phyloP scores from a whole-genome alignment of 1,140 invertebrate species.

The Hesperophylax magnus region DNA sequence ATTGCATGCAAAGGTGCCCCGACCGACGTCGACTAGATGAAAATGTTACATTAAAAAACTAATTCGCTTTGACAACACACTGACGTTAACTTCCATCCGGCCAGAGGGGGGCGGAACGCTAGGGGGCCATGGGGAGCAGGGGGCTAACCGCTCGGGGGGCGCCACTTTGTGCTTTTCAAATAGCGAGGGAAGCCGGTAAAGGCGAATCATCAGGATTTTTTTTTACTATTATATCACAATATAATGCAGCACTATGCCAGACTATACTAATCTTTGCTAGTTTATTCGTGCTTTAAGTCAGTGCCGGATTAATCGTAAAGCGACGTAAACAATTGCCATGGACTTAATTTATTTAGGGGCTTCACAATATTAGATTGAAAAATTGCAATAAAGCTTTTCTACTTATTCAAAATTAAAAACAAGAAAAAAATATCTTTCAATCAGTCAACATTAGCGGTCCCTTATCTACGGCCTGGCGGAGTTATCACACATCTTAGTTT shows the following conservation, averaged over 20 bases:
- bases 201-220: conserved; percentile 49
- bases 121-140: neutral
- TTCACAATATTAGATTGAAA: no score
- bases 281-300: no score
- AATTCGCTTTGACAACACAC: conserved; percentile 58
- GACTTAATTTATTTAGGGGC: no score
- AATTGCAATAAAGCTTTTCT: no score
- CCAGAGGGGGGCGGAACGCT: neutral
- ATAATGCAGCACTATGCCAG: conserved; percentile 6
- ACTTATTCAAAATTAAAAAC: no score
- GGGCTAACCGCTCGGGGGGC: neutral
- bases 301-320: no score
- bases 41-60: conserved; percentile 58
- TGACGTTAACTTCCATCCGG: conserved; percentile 53
- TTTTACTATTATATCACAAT: conserved; percentile 28
- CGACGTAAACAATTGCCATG: no score
- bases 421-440: no score
- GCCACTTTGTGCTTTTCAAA: conserved; percentile 30
- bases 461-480: no score
- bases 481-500: no score
- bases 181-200: conserved; percentile 13
- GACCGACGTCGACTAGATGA: conserved; percentile 56
- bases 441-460: no score
- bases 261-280: no score
- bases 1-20: conserved; percentile 55